Conservation (phyloP, 2,113 vertebrate genomes). For the Platichthys stellatus region DNA sequence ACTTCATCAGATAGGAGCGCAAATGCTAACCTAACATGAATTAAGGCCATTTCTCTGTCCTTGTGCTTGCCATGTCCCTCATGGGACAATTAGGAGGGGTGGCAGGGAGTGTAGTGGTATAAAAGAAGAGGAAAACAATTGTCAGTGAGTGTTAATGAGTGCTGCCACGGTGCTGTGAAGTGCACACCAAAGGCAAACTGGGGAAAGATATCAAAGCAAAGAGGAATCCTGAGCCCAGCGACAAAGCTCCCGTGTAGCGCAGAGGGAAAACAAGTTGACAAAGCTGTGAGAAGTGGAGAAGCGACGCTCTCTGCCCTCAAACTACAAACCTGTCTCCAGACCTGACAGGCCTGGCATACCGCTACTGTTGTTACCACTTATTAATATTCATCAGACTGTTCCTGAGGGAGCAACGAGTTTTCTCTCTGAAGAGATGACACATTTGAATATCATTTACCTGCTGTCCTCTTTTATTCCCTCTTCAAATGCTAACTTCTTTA, state of each 20-base stretch:
- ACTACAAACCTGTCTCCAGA: constrained; percentile 59
- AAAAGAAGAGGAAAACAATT: constrained; percentile 42
- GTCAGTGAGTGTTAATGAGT: constrained; percentile 61
- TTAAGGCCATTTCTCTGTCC: constrained; percentile 6
- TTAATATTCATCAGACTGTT: constrained; percentile 78
- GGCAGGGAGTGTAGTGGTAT: constrained; percentile 25
- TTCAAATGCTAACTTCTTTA: constrained; percentile 35
- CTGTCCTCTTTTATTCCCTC: constrained; percentile 49
- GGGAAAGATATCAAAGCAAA: constrained; percentile 63
- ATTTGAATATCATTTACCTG: constrained; percentile 74
- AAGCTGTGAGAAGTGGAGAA: constrained; percentile 60
- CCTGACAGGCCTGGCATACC: constrained; percentile 68
- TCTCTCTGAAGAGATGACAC: constrained; percentile 68
- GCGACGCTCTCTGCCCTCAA: constrained; percentile 65
- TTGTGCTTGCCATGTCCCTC: constrained; percentile 19
- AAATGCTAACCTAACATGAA: constrained; percentile 23
- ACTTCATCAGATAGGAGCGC: constrained; percentile 1
- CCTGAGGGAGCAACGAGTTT: constrained; percentile 53
- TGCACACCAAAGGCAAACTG: constrained; percentile 64
- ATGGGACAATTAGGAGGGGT: constrained; percentile 31
- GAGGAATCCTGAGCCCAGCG: constrained; percentile 37
- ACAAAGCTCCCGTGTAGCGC: constrained; percentile 42
- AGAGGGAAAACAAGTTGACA: constrained; percentile 63
- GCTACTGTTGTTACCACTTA: constrained; percentile 65
- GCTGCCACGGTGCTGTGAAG: constrained; percentile 60